Evolutionary conservation across 2,797 vertebrate species (phyloP), one percentile per base, ranked within the genome.

Genomic region (Mus minutoides): DNA sequence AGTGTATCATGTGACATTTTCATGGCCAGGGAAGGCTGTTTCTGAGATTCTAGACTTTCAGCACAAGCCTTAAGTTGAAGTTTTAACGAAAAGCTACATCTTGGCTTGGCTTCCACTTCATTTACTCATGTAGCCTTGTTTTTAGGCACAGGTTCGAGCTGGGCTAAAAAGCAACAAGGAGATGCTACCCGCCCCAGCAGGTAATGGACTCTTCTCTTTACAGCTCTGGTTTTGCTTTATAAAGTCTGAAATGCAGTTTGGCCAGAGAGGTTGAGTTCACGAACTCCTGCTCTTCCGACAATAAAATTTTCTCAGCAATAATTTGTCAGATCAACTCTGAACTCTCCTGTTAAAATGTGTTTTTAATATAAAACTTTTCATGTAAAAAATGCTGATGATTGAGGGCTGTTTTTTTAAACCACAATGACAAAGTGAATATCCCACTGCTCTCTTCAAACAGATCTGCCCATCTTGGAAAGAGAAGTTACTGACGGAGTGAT

Each of bases 61-160:
- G 78, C 3, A 64, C 0, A 17, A 49, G 56, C 56, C 64, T 10
- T 77, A 67, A 52, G 37, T 10, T 56, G 10, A 67, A n/a, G 12
- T 75, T 86, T 88, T 87, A 69, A 71, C 31, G 34, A 34, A 26
- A 9, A 73, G 21, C 26, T 6, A 71, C 49, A 6, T 40, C 77
- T 88, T 34, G 91, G 2, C 10, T n/a, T 64, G 82, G 77, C 49
- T 69, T 86, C 67, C 24, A 12, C 34, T 56, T 69, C 2, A 3
- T 77, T 46, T 52, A 11, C 58, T 76, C 54, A 67, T 43, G 34
- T 67, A n/a, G 37, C 0, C 77, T 94, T 97, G 92, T 83, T 98
- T 97, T 73, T 96, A 99, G 99, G 99, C 99, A 92, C 99, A 98
- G 87, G 96, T 98, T 91, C 98, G 99, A 98, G 99, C 99, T 34